phyloP scores from a whole-genome alignment of 1,140 invertebrate genomes.

The Oreohelix idahoensis region DNA sequence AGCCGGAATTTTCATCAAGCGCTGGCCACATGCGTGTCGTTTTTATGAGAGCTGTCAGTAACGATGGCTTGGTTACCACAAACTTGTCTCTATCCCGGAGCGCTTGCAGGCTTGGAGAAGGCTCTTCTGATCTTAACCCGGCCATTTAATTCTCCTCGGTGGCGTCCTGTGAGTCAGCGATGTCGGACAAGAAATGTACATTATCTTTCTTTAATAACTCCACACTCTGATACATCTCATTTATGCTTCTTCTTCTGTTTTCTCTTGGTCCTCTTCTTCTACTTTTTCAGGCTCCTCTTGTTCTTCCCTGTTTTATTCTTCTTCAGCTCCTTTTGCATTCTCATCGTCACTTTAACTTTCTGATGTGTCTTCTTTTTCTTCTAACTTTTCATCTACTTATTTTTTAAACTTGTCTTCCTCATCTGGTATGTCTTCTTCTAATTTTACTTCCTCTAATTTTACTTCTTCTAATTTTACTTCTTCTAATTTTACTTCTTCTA shows the following conservation, averaged over 20 bases:
- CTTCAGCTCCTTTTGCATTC: background rate
- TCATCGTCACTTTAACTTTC: too few species aligned
- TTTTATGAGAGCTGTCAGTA: conserved; percentile 1
- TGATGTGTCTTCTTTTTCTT: too few species aligned
- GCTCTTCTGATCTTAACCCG: background rate
- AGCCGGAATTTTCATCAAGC: conserved; percentile 20
- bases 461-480: too few species aligned
- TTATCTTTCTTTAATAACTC: background rate
- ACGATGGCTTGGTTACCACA: background rate
- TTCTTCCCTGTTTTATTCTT: background rate
- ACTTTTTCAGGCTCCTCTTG: background rate
- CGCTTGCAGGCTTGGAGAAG: background rate
- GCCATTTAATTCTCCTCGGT: background rate
- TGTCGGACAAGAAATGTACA: too few species aligned
- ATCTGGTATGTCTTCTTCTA: too few species aligned
- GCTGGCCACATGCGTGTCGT: background rate
- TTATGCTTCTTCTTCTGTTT: background rate
- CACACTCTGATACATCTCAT: too few species aligned
- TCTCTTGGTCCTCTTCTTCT: background rate
- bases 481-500: too few species aligned
- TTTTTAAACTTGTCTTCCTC: too few species aligned
- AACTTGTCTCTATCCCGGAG: background rate
- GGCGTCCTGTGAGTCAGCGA: background rate
- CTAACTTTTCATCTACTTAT: too few species aligned
- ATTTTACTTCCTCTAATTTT: too few species aligned